phyloP scores from a whole-genome alignment of 2,797 vertebrate species.

The Lithobates sylvaticus region DNA sequence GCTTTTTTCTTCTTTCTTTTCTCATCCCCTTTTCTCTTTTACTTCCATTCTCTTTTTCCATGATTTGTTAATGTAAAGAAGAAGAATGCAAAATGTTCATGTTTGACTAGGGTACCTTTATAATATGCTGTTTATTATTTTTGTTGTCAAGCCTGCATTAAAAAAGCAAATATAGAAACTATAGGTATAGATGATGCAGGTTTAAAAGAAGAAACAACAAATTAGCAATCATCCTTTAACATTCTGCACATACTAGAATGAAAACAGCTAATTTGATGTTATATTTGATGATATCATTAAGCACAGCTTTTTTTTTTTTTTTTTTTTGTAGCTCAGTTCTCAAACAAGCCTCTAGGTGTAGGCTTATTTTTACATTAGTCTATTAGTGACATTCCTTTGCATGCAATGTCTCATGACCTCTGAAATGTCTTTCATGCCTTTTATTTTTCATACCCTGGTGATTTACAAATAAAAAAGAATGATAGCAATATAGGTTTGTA shows the following conservation, averaged over 20 bases:
- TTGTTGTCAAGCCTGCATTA: no score
- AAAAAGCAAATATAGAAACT: no score
- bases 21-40: no score
- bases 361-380: neutral
- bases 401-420: neutral
- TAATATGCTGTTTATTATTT: no score
- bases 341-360: neutral
- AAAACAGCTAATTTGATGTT: neutral
- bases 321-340: neutral
- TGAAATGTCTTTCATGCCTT: neutral
- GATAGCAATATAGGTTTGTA: constrained; percentile 32
- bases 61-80: no score
- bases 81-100: no score
- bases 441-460: constrained; percentile 9
- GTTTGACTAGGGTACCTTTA: no score
- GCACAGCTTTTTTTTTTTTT: neutral
- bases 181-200: neutral
- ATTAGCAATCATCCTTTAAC: neutral
- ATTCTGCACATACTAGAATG: neutral
- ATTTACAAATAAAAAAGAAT: constrained; percentile 36
- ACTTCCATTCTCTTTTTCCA: no score
- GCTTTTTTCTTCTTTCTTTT: no score
- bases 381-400: constrained; percentile 6
- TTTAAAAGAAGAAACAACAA: neutral
- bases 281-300: neutral